Conservation (phyloP, 2,113 vertebrate species). For the Phylloscopus whistleri region DNA sequence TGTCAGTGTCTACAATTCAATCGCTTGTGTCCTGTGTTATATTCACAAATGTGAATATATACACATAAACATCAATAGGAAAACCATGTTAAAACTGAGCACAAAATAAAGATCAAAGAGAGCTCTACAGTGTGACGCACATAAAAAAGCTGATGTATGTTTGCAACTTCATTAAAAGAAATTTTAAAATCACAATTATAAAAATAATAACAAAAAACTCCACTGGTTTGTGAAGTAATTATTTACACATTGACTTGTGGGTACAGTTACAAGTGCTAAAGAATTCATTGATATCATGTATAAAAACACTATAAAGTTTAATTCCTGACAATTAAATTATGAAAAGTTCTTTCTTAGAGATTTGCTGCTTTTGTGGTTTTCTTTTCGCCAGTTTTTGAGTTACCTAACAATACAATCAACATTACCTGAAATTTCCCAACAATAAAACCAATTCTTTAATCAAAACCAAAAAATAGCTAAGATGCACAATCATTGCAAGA, state of each 20-base stretch:
- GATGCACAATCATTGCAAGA: background rate
- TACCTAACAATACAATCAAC: background rate
- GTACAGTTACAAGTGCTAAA: background rate
- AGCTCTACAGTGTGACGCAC: background rate
- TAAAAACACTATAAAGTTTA: background rate
- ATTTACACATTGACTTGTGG: background rate
- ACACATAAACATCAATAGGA: background rate
- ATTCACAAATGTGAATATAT: background rate
- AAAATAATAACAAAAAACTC: rapidly evolving
- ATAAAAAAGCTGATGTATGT: background rate
- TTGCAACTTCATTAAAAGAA: background rate
- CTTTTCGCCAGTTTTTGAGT: background rate
- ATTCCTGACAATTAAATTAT: background rate
- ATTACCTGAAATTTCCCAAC: background rate
- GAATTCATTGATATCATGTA: background rate
- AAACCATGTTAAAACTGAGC: background rate
- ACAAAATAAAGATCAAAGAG: background rate
- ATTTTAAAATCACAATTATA: background rate
- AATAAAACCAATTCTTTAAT: background rate
- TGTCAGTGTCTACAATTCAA: background rate
- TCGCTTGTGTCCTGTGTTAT: background rate
- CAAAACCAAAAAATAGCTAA: background rate
- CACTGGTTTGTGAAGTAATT: background rate
- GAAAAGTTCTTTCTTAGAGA: background rate
- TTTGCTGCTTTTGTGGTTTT: background rate